These are phyloP conservation scores for Nysson spinosus DNA, from an alignment of 2,888 invertebrate species.

Conservation along the genomic window DNA sequence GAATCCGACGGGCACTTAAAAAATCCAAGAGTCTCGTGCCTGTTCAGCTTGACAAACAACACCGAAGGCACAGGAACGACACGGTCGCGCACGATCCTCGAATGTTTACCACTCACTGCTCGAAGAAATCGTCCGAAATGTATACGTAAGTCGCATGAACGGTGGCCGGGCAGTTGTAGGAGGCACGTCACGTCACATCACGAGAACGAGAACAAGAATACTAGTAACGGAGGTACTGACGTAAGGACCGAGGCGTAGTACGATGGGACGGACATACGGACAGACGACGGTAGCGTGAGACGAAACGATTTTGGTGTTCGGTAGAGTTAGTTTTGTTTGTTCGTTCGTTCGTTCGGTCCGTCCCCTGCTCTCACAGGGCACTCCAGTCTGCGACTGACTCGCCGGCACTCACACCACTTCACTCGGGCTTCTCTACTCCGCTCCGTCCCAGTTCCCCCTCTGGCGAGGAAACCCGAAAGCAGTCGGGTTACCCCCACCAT, in stretches of 20 bases:
- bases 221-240: background rate
- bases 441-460: constrained; percentile 73
- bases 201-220: constrained; percentile 33
- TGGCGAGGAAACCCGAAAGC: constrained; percentile 79
- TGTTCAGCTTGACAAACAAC: no score
- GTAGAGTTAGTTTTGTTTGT: constrained; percentile 65
- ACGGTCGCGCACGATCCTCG: no score
- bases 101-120: no score
- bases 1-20: constrained; percentile 9
- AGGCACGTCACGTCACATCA: constrained; percentile 38
- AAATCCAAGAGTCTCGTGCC: constrained; percentile 4
- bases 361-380: constrained; percentile 76
- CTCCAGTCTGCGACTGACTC: constrained; percentile 77
- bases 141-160: no score
- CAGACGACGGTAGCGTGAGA: constrained; percentile 60
- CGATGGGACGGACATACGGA: constrained; percentile 62
- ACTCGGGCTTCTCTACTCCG: constrained; percentile 67
- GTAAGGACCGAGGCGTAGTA: constrained; percentile 19
- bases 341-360: constrained; percentile 68
- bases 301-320: no score
- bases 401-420: constrained; percentile 76
- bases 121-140: no score
- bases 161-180: no score
- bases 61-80: no score
- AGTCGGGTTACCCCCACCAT: constrained; percentile 76